phyloP scores from a whole-genome alignment of 2,888 invertebrate species.

The Meganola albula region DNA sequence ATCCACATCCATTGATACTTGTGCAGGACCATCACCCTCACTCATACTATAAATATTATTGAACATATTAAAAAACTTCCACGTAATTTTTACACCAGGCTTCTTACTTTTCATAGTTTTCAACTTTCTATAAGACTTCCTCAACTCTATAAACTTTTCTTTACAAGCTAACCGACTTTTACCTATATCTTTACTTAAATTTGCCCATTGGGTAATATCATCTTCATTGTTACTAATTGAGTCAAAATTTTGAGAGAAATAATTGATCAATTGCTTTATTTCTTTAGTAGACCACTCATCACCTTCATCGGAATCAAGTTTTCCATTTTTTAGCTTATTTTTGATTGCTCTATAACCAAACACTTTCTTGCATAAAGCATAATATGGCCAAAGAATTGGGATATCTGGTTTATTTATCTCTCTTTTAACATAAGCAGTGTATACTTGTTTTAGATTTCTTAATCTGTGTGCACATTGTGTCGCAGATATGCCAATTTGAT shows the following conservation, averaged over 20 bases:
- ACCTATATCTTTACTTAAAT: slow-evolving; percentile 38
- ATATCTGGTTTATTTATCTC: slow-evolving; percentile 63
- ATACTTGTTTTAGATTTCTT: slow-evolving; percentile 59
- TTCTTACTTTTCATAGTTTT: slow-evolving; percentile 56
- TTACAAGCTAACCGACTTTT: slow-evolving; percentile 42
- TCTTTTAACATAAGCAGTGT: slow-evolving; percentile 52
- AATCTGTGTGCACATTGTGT: slow-evolving; percentile 61
- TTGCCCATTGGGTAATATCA: slow-evolving; percentile 39
- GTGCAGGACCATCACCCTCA: slow-evolving; percentile 12
- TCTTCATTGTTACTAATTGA: slow-evolving; percentile 38
- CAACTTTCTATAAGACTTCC: slow-evolving; percentile 59
- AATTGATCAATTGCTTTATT: slow-evolving; percentile 52
- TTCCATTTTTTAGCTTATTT: slow-evolving; percentile 49
- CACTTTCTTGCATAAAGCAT: slow-evolving; percentile 60
- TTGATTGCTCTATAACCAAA: slow-evolving; percentile 63
- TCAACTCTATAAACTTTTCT: slow-evolving; percentile 57
- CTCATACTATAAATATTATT: slow-evolving; percentile 46
- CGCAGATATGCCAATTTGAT: slow-evolving; percentile 48
- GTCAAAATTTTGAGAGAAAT: slow-evolving; percentile 44
- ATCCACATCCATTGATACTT: slow-evolving; percentile 27
- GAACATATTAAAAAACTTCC: slow-evolving; percentile 61
- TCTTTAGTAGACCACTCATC: slow-evolving; percentile 60
- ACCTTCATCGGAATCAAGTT: slow-evolving; percentile 36
- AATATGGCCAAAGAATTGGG: slow-evolving; percentile 65
- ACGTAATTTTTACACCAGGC: slow-evolving; percentile 55